Evolutionary conservation across 2,113 vertebrate genomes (phyloP), one percentile per base, ranked within the genome.

Genomic region (Gorsachius goisagi): DNA sequence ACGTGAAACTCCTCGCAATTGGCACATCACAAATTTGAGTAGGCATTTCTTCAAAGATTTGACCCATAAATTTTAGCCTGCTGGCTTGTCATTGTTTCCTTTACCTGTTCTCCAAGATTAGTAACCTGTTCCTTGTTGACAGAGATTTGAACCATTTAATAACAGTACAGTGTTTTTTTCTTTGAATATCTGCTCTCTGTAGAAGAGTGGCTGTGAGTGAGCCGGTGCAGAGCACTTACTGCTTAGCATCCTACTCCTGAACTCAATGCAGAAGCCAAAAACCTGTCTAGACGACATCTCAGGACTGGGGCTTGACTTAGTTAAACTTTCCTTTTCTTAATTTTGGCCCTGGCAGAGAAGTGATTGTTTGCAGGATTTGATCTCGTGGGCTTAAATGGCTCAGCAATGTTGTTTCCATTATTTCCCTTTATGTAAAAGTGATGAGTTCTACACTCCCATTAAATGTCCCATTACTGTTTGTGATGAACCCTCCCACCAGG

Each of bases 381-480:
- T 56, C 26, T 63, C 21, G 12, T 35, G 44, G 49, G 17, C 13
- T 72, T 66, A 72, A 79, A 66, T 45, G 35, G 24, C 52, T 85
- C 37, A 23, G 74, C 1, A 2, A 47, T 0, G 4, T n/a, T 1
- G 2, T 27, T 72, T 15, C 50, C 59, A 73, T 37, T 22, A 6
- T 44, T 59, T 73, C 15, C 32, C 23, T 85, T 41, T 33, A 27
- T 22, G 5, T 32, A 37, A 22, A 53, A 44, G 22, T 9, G 22
- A 19, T 45, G 24, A 39, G n/a, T 47, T 74, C 30, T 32, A 53
- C 11, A 5, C 26, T 74, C 60, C 30, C 28, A 11, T 39, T 8
- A 37, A 9, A 12, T 14, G 6, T 44, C 45, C n/a, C 3, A 1
- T 53, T 67, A 15, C 26, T 60, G 17, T 53, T 44, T 39, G 10